phyloP scores from a whole-genome alignment of 2,888 invertebrate species.

The Drosophila helvetica region DNA sequence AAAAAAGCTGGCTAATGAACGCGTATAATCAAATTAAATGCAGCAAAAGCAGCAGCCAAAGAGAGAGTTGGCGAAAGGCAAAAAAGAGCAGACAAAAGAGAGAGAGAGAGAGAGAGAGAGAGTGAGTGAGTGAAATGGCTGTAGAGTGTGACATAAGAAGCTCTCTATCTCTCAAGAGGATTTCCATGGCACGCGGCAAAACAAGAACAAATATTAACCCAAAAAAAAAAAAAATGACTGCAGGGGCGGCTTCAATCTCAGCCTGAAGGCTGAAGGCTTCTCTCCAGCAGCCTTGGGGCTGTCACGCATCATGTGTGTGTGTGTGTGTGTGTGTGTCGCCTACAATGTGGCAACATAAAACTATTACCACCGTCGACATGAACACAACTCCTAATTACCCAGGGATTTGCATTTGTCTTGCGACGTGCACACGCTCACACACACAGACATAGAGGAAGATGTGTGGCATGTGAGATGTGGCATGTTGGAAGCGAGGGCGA shows the following conservation, averaged over 20 bases:
- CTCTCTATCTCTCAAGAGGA: neutral
- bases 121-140: no score
- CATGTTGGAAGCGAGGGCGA: conserved; percentile 23
- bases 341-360: conserved; percentile 79
- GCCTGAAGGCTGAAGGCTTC: conserved; percentile 25
- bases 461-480: conserved; percentile 32
- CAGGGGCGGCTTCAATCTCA: conserved; percentile 68
- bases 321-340: conserved; percentile 61
- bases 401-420: conserved; percentile 80
- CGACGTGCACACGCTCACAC: conserved; percentile 34
- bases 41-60: conserved; percentile 55
- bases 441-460: conserved; percentile 1
- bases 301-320: conserved; percentile 55
- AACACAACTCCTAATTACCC: conserved; percentile 81
- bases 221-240: conserved; percentile 41
- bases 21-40: conserved; percentile 71
- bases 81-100: neutral
- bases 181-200: conserved; percentile 46
- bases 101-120: neutral
- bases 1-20: conserved; percentile 69
- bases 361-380: conserved; percentile 79
- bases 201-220: conserved; percentile 68
- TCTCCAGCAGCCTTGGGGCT: conserved; percentile 20
- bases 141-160: neutral
- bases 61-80: neutral